These are phyloP conservation scores for Diglossa brunneiventris DNA, from an alignment of 2,113 vertebrate genomes.

Conservation along the genomic window DNA sequence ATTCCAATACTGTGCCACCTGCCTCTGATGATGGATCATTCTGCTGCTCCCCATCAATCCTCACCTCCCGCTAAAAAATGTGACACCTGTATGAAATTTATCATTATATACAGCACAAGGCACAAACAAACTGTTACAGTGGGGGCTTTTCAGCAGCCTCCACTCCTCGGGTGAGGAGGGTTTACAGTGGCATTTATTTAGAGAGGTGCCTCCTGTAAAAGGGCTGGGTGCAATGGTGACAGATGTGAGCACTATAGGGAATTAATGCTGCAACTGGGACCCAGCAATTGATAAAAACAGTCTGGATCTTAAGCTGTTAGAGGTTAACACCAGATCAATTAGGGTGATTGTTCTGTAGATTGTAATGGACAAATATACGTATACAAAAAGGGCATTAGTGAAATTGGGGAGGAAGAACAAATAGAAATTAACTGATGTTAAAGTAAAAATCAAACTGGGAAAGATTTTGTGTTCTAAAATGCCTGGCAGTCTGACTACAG, in stretches of 20 bases:
- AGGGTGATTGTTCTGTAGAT: conserved; percentile 78
- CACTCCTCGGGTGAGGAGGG: conserved; percentile 31
- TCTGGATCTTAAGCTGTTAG: conserved; percentile 57
- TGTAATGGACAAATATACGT: conserved; percentile 67
- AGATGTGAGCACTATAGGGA: conserved; percentile 71
- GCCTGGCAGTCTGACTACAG: background rate
- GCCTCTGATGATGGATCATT: conserved; percentile 91
- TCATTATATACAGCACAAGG: conserved; percentile 78
- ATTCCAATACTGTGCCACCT: conserved; percentile 94
- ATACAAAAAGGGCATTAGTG: conserved; percentile 67
- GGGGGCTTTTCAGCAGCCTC: conserved; percentile 61
- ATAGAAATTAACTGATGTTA: conserved; percentile 69
- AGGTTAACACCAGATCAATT: conserved; percentile 76
- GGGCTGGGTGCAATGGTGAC: background rate
- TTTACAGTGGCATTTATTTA: conserved; percentile 61
- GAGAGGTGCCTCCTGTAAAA: conserved; percentile 35
- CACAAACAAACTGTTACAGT: conserved; percentile 63
- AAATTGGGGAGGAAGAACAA: conserved; percentile 66
- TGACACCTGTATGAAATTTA: conserved; percentile 91
- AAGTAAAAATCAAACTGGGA: conserved; percentile 57
- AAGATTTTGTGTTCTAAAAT: conserved; percentile 60
- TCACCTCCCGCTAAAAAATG: conserved; percentile 77
- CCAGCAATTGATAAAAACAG: conserved; percentile 67
- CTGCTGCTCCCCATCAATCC: conserved; percentile 87
- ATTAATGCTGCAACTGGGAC: conserved; percentile 61